These are phyloP conservation scores for Hippocampus barbouri DNA, from an alignment of 2,113 vertebrate genomes.

Conservation along the genomic window DNA sequence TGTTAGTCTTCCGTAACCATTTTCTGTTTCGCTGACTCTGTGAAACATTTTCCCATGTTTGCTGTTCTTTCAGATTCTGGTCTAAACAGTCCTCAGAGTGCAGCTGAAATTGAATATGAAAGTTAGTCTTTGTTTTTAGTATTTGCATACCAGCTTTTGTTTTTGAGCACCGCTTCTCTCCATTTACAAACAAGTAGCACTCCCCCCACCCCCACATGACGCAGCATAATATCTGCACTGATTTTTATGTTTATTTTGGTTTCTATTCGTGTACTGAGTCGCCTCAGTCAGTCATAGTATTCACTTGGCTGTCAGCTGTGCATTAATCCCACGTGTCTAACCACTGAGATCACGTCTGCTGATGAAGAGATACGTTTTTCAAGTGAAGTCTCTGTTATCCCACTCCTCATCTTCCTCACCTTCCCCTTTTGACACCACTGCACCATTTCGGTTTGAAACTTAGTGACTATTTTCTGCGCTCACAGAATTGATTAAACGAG, in stretches of 20 bases:
- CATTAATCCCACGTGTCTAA: slow-evolving; percentile 71
- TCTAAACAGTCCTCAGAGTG: slow-evolving; percentile 94
- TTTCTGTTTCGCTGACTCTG: slow-evolving; percentile 47
- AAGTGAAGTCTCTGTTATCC: slow-evolving; percentile 25
- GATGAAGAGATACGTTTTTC: slow-evolving; percentile 33
- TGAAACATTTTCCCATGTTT: slow-evolving; percentile 72
- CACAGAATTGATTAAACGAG: slow-evolving; percentile 68
- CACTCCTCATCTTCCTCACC: slow-evolving; percentile 21
- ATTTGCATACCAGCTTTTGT: slow-evolving; percentile 58
- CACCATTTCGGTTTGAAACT: slow-evolving; percentile 60
- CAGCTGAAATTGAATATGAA: slow-evolving; percentile 94
- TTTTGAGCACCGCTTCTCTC: slow-evolving; percentile 59
- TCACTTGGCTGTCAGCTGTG: slow-evolving; percentile 64
- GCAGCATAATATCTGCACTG: slow-evolving; percentile 52
- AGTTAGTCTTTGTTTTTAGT: slow-evolving; percentile 92
- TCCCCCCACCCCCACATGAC: slow-evolving; percentile 47
- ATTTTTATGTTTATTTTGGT: slow-evolving; percentile 41
- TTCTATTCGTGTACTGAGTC: slow-evolving; percentile 30
- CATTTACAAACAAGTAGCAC: slow-evolving; percentile 55
- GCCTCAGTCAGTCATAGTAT: slow-evolving; percentile 53
- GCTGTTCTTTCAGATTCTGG: slow-evolving; percentile 95
- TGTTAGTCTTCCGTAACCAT: slow-evolving; percentile 63
- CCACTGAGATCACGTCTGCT: slow-evolving; percentile 52
- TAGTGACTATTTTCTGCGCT: slow-evolving; percentile 55
- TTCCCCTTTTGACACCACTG: slow-evolving; percentile 45